A percentile compares a stretch with the other conserved stretches of the same genome.
Conservation (phyloP, 1,140 invertebrate genomes). For the Harlomillsia oculata region DNA sequence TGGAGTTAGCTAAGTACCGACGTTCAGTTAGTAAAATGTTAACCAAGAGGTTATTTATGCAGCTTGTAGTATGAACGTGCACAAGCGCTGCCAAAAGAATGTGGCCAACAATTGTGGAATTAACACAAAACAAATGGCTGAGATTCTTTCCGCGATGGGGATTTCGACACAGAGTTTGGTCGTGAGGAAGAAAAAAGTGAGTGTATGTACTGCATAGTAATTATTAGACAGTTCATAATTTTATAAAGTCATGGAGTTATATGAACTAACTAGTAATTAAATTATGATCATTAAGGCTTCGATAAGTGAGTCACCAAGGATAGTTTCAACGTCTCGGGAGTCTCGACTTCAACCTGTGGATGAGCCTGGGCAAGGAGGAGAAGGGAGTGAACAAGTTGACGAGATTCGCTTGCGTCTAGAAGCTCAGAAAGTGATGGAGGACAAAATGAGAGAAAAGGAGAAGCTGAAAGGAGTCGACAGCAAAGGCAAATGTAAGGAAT, state of each 20-base stretch:
- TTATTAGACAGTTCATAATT: no score
- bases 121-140: slow-evolving; percentile 90
- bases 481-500: no score
- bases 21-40: background rate
- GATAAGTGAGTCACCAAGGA: slow-evolving; percentile 14
- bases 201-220: no score
- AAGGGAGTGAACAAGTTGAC: slow-evolving; percentile 27
- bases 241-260: no score
- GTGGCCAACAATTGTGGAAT: slow-evolving; percentile 99
- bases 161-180: slow-evolving; percentile 81
- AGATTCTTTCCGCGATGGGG: slow-evolving; percentile 80
- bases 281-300: slow-evolving; percentile 14
- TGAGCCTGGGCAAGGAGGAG: slow-evolving; percentile 11
- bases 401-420: slow-evolving; percentile 38
- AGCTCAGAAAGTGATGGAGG: slow-evolving; percentile 41
- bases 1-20: background rate
- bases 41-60: slow-evolving; percentile 25
- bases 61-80: slow-evolving; percentile 95
- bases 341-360: background rate
- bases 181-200: slow-evolving; percentile 55
- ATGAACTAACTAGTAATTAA: no score
- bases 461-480: background rate
- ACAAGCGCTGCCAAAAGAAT: slow-evolving; percentile 97
- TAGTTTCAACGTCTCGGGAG: background rate
- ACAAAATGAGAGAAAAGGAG: slow-evolving; percentile 37